phyloP scores from a whole-genome alignment of 2,797 vertebrate genomes.

The Eptatretus atami region DNA sequence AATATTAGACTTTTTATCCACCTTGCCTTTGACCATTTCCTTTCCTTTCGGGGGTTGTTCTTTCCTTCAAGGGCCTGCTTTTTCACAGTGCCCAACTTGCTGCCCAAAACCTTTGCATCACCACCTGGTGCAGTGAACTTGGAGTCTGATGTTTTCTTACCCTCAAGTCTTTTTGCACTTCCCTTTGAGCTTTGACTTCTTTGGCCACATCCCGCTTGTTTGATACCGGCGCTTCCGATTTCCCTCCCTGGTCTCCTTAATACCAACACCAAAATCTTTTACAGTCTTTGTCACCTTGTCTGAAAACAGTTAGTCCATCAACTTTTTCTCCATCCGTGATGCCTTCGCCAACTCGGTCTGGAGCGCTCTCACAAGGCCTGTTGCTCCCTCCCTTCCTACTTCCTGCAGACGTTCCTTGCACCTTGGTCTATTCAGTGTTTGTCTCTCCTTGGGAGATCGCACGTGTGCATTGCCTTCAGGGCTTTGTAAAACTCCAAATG shows the following conservation, averaged over 20 bases:
- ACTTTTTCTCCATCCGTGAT: conserved; percentile 30
- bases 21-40: conserved; percentile 12
- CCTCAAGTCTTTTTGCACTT: conserved; percentile 57
- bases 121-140: conserved; percentile 67
- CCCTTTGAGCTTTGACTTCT: conserved; percentile 16
- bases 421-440: conserved; percentile 64
- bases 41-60: conserved; percentile 12
- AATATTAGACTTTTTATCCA: conserved; percentile 9
- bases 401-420: conserved; percentile 28
- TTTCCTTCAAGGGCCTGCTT: conserved; percentile 6
- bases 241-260: background rate
- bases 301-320: conserved; percentile 22
- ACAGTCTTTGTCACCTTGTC: background rate
- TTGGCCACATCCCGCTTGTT: background rate
- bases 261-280: background rate
- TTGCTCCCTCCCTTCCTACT: conserved; percentile 33
- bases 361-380: conserved; percentile 29
- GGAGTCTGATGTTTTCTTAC: conserved; percentile 40
- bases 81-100: background rate
- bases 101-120: conserved; percentile 19
- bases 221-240: background rate
- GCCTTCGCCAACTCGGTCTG: conserved; percentile 39
- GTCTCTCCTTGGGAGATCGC: conserved; percentile 64
- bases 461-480: conserved; percentile 16
- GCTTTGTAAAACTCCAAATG: conserved; percentile 77